Base-by-base conservation (phyloP, 1,140 invertebrate genomes). In the Hypsibius dujardini region DNA sequence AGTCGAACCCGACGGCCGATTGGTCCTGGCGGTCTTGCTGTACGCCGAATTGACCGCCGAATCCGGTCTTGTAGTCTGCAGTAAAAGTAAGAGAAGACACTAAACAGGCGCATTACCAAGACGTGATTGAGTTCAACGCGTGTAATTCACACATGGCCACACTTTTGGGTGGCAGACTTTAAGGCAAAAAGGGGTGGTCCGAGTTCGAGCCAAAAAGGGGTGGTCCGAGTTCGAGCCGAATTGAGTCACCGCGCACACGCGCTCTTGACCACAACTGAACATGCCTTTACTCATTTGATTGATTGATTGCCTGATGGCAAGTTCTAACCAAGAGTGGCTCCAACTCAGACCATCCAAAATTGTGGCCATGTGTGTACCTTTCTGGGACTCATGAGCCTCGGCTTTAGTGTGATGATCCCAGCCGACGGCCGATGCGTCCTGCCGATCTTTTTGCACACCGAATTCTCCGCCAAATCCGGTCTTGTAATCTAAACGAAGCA, bases 391-490 rank as follows among this genome's bases (percentile, higher is more conserved):
- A 76, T 90, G 88, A 74, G 86, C 84, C 2, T 84, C 81, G 1
- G 85, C 78, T 78, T 87, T 82, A 79, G 88, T 87, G 76, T 81
- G 76, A 72, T 83, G 76, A 71, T 82, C 80, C 77, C 79, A 83
- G n/a, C 80, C 80, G 50, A 82, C 74, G 47, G 83, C 83, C 46
- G 78, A 78, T 76, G 88, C 87, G 78, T 91, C 89, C 77, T 87
- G 84, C 46, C 87, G 79, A 79, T 91, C 89, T 46, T 81, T 82
- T 77, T 90, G 86, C 42, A 91, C 86, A 47, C 89, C 89, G 82
- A 85, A 90, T 78, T 91, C 88, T 1, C 89, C 89, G 47, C 89
- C 89, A 81, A 90, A 91, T 15, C 89, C 89, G 74, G 85, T 82
- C 59, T 82, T 82, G 78, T 89, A 87, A 78, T 89, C 87, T 87